Percentiles rank a stretch among this genome's conserved stretches.
Evolutionary conservation across 2,888 invertebrate genomes (phyloP).

Genomic region (Drosophila vallismaia): DNA sequence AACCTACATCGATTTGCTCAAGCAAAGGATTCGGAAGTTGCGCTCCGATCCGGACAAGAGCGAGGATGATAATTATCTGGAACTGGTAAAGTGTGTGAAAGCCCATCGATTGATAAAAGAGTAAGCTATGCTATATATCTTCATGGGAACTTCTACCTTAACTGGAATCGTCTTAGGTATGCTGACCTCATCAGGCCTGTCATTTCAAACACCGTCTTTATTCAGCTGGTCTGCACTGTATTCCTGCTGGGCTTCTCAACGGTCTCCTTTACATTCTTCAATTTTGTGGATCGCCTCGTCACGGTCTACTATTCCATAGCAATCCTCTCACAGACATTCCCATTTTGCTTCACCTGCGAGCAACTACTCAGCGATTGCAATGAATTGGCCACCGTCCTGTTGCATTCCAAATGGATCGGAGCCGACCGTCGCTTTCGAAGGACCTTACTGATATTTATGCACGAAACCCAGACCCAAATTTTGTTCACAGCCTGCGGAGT

Average conservation of each 20-base stretch:
- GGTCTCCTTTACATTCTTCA: constrained; percentile 42
- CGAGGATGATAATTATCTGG: constrained; percentile 25
- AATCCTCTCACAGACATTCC: constrained; percentile 56
- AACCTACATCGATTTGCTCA: constrained; percentile 26
- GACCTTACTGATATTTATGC: constrained; percentile 56
- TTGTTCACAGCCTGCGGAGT: constrained; percentile 65
- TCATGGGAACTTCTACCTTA: not conserved
- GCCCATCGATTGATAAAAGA: constrained; percentile 32
- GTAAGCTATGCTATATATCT: not conserved
- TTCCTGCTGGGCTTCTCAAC: constrained; percentile 53
- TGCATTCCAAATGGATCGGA: constrained; percentile 63
- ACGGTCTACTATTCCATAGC: constrained; percentile 9
- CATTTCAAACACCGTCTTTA: constrained; percentile 46
- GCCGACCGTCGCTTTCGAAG: constrained; percentile 46
- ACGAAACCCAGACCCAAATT: constrained; percentile 59
- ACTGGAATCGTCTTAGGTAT: constrained; percentile 4
- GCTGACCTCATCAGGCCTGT: constrained; percentile 25
- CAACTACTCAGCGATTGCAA: constrained; percentile 48
- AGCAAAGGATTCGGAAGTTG: constrained; percentile 24
- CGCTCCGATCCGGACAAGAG: constrained; percentile 10
- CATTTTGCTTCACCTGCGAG: constrained; percentile 64
- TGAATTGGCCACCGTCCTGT: constrained; percentile 47
- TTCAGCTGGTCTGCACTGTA: constrained; percentile 58
- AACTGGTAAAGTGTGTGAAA: constrained; percentile 44
- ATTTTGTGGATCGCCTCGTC: constrained; percentile 20